Percentiles rank a stretch among this genome's conserved stretches.
Conservation (phyloP, 64 coral and sea anemone genomes). For the Porites australiensis region DNA sequence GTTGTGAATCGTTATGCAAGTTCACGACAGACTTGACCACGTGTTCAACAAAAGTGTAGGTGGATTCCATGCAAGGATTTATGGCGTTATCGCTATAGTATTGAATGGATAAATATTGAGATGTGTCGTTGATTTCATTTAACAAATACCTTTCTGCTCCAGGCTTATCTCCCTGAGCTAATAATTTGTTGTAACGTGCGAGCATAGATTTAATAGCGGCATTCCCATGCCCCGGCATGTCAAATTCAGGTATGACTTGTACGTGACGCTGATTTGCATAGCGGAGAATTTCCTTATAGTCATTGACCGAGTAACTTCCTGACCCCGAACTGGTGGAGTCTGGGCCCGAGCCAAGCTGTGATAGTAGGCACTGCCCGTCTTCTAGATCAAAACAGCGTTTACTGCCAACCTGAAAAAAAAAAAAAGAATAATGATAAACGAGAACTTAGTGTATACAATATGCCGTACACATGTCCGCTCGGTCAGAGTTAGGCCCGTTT, state of each 20-base stretch:
- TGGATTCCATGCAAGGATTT: constrained; percentile 92
- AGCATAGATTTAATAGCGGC: constrained; percentile 91
- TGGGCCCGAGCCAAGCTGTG: constrained; percentile 82
- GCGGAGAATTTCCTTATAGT: constrained; percentile 45
- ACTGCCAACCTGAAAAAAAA: constrained; percentile 70
- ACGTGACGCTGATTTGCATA: constrained; percentile 85
- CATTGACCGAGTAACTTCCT: constrained; percentile 27
- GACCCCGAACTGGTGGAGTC: constrained; percentile 11
- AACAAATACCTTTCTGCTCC: constrained; percentile 74
- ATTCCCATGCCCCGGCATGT: constrained; percentile 90
- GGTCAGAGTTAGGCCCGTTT: too few relatives aligned
- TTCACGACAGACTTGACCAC: constrained; percentile 67
- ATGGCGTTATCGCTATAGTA: constrained; percentile 86
- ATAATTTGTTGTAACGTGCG: constrained; percentile 79
- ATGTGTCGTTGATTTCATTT: constrained; percentile 68
- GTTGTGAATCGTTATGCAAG: constrained; percentile 73
- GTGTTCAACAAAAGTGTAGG: constrained; percentile 80
- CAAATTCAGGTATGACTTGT: constrained; percentile 90
- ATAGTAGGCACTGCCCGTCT: constrained; percentile 60
- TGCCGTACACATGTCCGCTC: too few relatives aligned
- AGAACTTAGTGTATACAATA: background rate
- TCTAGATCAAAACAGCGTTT: constrained; percentile 83
- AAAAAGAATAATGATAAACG: background rate
- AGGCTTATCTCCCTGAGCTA: constrained; percentile 21
- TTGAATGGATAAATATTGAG: constrained; percentile 81